Conservation (phyloP, 1,140 invertebrate genomes). For the Temnothorax longispinosus region DNA sequence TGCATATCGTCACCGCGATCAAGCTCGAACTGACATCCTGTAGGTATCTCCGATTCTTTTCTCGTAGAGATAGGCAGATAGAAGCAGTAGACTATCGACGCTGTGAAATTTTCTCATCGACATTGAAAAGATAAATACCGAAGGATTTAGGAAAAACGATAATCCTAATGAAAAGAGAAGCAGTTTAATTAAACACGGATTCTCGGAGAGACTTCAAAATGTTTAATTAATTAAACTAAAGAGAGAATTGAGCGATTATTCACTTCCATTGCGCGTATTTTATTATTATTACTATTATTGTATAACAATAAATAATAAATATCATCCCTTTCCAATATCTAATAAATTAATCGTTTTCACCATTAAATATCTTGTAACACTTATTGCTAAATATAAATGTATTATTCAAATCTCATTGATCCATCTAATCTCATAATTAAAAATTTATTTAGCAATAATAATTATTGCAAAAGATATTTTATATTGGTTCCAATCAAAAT, state of each 20-base stretch:
- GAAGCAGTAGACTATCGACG: too few species aligned
- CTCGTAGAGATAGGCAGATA: background rate
- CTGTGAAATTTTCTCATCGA: background rate
- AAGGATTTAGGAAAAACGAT: background rate
- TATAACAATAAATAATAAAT: background rate
- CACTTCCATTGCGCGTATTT: background rate
- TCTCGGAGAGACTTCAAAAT: background rate
- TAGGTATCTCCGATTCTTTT: background rate
- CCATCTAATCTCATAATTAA: background rate
- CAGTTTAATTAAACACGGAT: background rate
- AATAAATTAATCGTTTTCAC: background rate
- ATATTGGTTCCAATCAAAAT: background rate
- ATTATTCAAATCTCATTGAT: background rate
- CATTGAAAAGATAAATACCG: background rate
- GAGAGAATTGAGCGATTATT: background rate
- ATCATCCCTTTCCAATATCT: background rate
- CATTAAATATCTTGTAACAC: background rate
- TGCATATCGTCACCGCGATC: background rate
- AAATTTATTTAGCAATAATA: background rate
- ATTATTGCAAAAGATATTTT: background rate
- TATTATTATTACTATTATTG: background rate
- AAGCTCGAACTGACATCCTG: background rate
- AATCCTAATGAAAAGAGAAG: background rate
- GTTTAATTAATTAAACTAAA: slow-evolving; percentile 20
- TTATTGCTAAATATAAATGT: background rate